Base-by-base conservation (phyloP, 2,113 vertebrate genomes). In the Macheiramphus alcinus region DNA sequence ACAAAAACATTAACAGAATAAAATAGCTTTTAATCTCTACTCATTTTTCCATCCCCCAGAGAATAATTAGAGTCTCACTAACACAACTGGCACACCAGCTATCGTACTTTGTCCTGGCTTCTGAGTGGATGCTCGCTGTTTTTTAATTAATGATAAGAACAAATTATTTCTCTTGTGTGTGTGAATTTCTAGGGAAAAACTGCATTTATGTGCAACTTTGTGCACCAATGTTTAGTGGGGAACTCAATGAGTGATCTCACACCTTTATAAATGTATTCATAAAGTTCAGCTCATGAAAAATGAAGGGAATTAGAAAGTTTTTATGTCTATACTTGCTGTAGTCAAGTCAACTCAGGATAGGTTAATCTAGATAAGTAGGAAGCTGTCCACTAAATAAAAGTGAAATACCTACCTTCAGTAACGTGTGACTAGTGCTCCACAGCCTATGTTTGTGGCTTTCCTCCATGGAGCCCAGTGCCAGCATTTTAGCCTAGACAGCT, bases 41-140 rank as follows among this genome's bases (percentile, higher is more conserved):
- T 13, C 31, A 61, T 59, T 93, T 91, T 87, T 80, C 16, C 11
- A 94, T 86, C 61, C 21, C 43, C 84, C 42, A 26, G 38, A 75
- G 36, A 90, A 94, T 94, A 96, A 75, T 97, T 56, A 32, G 67
- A 96, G n/a, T 92, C 26, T 68, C 38, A 93, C 20, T 48, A 94
- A 59, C 34, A 81, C n/a, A 90, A 59, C 31, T 53, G 36, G 13
- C 29, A 68, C 27, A 80, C 15, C 32, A 73, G 16, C 48, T 87
- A 50, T 74, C 2, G 2, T 80, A 80, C 55, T 68, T 18, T 85
- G 52, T 56, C 34, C 38, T 11, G 8, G 13, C n/a, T 93, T 95
- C 70, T 92, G 36, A 62, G 13, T 80, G 27, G 50, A 68, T 90
- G 72, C 18, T 68, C 7, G 27, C 8, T 76, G 19, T 12, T 86